Evolutionary conservation across 2,888 invertebrate species (phyloP).

Genomic region (Hirtodrosophila histrioides): DNA sequence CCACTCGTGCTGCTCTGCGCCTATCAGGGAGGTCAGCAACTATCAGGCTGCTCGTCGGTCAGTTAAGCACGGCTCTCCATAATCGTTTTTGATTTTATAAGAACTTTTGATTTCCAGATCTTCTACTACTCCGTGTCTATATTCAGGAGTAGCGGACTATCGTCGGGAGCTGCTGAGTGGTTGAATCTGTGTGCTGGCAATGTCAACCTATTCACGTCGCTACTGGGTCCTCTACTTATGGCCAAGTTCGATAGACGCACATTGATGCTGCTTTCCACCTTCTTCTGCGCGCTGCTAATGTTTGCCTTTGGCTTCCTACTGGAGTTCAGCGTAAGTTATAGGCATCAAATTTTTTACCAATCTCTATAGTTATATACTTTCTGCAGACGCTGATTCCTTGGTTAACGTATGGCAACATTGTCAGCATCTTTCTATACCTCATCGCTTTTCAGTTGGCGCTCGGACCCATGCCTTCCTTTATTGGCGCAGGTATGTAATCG

Average conservation of each 20-base stretch:
- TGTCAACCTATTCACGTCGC: slow-evolving; percentile 45
- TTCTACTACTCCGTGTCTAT: slow-evolving; percentile 60
- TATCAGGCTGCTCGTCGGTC: slow-evolving; percentile 60
- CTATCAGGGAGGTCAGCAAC: slow-evolving; percentile 60
- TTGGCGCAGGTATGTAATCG: slow-evolving; percentile 45
- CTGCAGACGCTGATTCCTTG: slow-evolving; percentile 35
- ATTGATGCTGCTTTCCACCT: slow-evolving; percentile 52
- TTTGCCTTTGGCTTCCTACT: slow-evolving; percentile 43
- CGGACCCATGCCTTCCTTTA: slow-evolving; percentile 55
- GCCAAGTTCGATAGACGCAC: slow-evolving; percentile 56
- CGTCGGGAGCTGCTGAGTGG: slow-evolving; percentile 32
- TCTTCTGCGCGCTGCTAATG: slow-evolving; percentile 43
- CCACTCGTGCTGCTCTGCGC: slow-evolving; percentile 48
- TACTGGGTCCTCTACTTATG: slow-evolving; percentile 52
- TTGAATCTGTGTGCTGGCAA: slow-evolving; percentile 43
- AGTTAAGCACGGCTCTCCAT: background rate
- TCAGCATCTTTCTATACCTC: background rate
- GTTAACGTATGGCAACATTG: slow-evolving; percentile 42
- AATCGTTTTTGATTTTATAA: background rate
- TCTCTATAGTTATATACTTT: background rate
- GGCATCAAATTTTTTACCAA: background rate
- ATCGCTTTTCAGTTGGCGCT: slow-evolving; percentile 29
- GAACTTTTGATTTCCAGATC: slow-evolving; percentile 27
- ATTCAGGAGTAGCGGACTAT: slow-evolving; percentile 40
- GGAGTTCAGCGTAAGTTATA: slow-evolving; percentile 36